Conservation (phyloP, 2,113 vertebrate species). For the Suncus etruscus region DNA sequence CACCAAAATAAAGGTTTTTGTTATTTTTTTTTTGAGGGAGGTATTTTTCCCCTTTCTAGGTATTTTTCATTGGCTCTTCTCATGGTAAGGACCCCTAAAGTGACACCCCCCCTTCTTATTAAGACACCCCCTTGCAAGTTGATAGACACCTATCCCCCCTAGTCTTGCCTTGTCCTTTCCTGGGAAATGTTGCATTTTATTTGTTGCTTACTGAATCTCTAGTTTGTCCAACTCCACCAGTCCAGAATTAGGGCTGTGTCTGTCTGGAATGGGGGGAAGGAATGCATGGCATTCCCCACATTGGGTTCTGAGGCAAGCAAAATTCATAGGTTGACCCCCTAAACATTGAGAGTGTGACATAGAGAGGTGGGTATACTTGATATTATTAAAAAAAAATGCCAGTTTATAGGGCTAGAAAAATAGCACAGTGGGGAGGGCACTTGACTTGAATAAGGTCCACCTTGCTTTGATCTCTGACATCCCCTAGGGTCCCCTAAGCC, state of each 20-base stretch:
- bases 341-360: too few species aligned
- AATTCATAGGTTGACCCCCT: rapidly evolving
- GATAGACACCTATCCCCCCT: neutral
- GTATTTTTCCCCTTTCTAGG: neutral
- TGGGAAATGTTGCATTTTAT: neutral
- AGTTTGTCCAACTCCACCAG: neutral
- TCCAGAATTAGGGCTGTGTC: neutral
- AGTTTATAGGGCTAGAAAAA: too few species aligned
- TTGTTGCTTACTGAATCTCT: constrained; percentile 21
- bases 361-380: neutral
- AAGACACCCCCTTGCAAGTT: neutral
- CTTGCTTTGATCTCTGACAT: too few species aligned
- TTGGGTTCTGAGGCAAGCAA: too few species aligned
- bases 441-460: too few species aligned
- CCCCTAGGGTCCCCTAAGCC: too few species aligned
- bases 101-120: too few species aligned
- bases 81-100: neutral
- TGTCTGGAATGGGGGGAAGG: neutral
- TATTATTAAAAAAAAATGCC: neutral
- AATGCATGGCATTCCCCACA: neutral
- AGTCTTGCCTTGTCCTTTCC: constrained; percentile 48
- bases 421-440: too few species aligned
- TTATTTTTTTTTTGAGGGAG: neutral
- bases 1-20: too few species aligned
- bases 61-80: neutral